phyloP scores from a whole-genome alignment of 2,113 vertebrate genomes.

The Eurystomus gularis region DNA sequence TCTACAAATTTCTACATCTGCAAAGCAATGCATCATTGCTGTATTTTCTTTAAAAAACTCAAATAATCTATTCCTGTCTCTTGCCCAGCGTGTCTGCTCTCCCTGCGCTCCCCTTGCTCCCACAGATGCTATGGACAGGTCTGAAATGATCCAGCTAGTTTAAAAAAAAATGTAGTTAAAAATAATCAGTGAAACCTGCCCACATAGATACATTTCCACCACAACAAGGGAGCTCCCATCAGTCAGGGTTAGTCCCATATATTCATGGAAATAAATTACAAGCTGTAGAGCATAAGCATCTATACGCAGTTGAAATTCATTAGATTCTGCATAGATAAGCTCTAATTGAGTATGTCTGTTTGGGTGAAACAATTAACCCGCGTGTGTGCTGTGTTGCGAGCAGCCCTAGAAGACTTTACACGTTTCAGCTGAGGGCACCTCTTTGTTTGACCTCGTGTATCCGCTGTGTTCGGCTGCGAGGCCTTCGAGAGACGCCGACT shows the following conservation, averaged over 20 bases:
- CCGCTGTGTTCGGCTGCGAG: not conserved
- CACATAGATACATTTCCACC: accelerated
- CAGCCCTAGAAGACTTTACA: not conserved
- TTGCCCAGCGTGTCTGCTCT: accelerated
- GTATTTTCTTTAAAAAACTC: not conserved
- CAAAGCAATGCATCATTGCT: not conserved
- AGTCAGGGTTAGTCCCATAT: not conserved
- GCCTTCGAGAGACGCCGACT: not conserved
- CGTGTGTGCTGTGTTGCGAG: accelerated
- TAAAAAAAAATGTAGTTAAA: not conserved
- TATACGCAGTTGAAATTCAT: accelerated
- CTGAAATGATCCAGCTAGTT: not conserved
- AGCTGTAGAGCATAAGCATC: not conserved
- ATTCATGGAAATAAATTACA: not conserved
- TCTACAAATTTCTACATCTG: not conserved
- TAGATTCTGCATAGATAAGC: not conserved
- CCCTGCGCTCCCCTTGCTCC: not conserved
- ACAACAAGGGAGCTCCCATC: not conserved
- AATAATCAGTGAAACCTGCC: not conserved
- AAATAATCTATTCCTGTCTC: not conserved
- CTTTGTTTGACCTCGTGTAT: not conserved
- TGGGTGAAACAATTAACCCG: not conserved
- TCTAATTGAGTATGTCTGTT: not conserved
- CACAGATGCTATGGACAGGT: accelerated
- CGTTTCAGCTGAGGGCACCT: not conserved